Evolutionary conservation across 2,888 invertebrate species (phyloP), one percentile per base, ranked within the genome.

Genomic region (Lepeophtheirus nordmannii): DNA sequence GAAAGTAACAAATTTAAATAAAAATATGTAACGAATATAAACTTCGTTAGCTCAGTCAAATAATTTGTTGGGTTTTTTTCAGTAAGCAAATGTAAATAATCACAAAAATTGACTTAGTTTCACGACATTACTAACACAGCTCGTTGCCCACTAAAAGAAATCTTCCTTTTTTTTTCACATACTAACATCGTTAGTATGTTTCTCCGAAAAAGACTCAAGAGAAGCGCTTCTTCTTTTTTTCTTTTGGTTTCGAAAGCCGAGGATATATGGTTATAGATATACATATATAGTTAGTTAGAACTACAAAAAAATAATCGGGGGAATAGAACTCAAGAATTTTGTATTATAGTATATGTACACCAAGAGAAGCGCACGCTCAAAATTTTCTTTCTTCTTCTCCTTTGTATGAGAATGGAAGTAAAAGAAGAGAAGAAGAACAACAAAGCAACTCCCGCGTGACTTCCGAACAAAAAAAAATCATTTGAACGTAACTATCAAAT

Each of bases 211-310:
- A 46, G 17, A 17, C 53, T 46, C 53, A 46, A 46, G 53, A 46
- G 53, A 46, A 46, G 53, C 53, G 53, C 53, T 46, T 46, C 53
- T 17, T 17, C 8, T 14, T 17, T 46, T 17, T 14, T 46, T 46
- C 8, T 46, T 46, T 46, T 17, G 53, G 53, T 46, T 46, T 46
- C 53, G 53, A 46, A 46, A 46, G 53, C 53, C 53, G 53, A 46
- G 53, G 8, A 46, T 46, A 46, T 3, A 46, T 46, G 53, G 53
- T 46, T n/a, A 8, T 46, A 3, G 17, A 46, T 1, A 46, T 46
- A 46, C 8, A 46, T 8, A 30, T 30, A 30, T 30, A 30, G 30
- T 30, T 30, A 30, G 30, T 46, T 46, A 17, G n/a, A n/a, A 46
- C 53, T 46, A 46, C 17, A 46, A 46, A n/a, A n/a, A 46, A 46